Base-by-base conservation (phyloP, 2,113 vertebrate genomes). In the Rhea pennata region DNA sequence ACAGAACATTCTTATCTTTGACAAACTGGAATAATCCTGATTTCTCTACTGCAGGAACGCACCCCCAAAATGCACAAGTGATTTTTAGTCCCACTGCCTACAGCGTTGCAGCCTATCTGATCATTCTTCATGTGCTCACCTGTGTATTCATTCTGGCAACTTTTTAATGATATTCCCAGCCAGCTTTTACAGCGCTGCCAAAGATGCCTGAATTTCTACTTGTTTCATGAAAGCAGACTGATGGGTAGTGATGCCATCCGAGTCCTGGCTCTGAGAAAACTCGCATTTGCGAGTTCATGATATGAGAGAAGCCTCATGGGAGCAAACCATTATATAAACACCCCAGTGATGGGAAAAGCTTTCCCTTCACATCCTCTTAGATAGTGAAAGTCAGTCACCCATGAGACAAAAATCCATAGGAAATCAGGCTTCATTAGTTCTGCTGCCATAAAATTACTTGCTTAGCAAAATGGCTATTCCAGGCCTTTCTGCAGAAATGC, bases 331-430 rank as follows among this genome's bases (percentile, higher is more conserved):
- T 97, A 95, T 88, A 95, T 97, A 97, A 97, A 97, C 96, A 97
- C 71, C 71, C 87, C 62, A 80, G n/a, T 58, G 93, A 96, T 97
- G 96, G 95, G 96, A 97, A 97, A 96, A 96, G 82, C 93, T 96
- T 91, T 83, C 95, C 95, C 95, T 88, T 96, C 94, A 96, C 95
- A 96, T 97, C 95, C 96, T 97, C 90, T 95, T 91, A 96, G 96
- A 97, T 85, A 94, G 91, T 71, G 84, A 88, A 96, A 97, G 94
- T 95, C 96, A 96, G 91, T 96, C 96, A 97, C 87, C 95, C 96
- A 93, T 94, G 93, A 96, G 93, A 96, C 88, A 93, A 87, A 96
- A 96, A 92, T 48, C 40, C 72, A 88, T 96, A 97, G 94, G 87
- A 96, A 97, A 91, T 84, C 54, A 93, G 86, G 80, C 88, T 92